Evolutionary conservation across 2,888 invertebrate species (phyloP), one percentile per base, ranked within the genome.

Genomic region (Perizoma flavofasciatum): DNA sequence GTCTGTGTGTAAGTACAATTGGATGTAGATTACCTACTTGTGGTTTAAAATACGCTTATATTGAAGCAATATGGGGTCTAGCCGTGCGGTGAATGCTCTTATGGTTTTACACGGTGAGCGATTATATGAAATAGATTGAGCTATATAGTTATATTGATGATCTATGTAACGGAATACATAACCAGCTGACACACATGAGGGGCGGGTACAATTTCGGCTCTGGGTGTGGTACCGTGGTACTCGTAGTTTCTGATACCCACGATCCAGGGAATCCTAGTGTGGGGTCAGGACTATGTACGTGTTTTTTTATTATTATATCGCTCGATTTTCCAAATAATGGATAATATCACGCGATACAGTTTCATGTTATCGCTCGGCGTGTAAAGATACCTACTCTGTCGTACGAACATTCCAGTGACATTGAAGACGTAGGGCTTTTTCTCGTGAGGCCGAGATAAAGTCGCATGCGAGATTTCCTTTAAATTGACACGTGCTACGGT

Each of bases 1-100:
- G 81, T 87, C 76, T 81, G 78, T 79, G 84, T 86, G 84, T 86
- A 86, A 89, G 90, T 90, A 91, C 90, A 90, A 90, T 86, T 77
- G 80, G 77, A 72, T 58, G 58, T 52, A 46, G 82, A 85, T 82
- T 88, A 82, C 82, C 83, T 88, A 85, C 83, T 85, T 82, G 63
- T 62, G 55, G 1, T 56, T 51, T 43, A 54, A 55, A 55, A 55
- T 69, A 67, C 65, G 69, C 69, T 67, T 69, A 65, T 55, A 44
- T 53, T 41, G 55, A 62, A 67, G 65, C 67, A 61, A 67, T 64
- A 59, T 61, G 72, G 78, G 83, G 82, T 80, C 77, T 80, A 79
- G 83, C 83, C 83, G 84, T 78, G 82, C 75, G 78, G 79, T 78
- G 81, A 70, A 56, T 46, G 49, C 48, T 52, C 32, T n/a, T 48